These are phyloP conservation scores for Carcinoscorpius rotundicauda DNA, from an alignment of 1,140 invertebrate genomes.

Conservation along the genomic window DNA sequence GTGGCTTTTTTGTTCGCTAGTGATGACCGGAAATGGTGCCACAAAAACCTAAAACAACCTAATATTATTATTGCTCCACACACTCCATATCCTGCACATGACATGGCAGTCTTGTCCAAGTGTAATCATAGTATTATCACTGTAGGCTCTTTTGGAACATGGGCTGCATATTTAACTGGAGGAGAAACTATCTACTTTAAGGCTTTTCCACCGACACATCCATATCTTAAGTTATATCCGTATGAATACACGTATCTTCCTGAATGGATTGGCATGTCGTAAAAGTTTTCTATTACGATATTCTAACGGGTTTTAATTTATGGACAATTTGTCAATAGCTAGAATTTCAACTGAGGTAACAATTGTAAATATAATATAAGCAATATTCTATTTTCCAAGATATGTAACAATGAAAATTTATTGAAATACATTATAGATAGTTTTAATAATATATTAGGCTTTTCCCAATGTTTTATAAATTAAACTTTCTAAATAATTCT, in stretches of 20 bases:
- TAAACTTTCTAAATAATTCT: no score
- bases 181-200: conserved; percentile 30
- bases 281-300: no score
- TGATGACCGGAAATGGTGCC: conserved; percentile 49
- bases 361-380: no score
- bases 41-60: conserved; percentile 26
- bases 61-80: conserved; percentile 18
- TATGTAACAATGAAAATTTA: no score
- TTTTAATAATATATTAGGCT: no score
- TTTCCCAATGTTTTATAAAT: no score
- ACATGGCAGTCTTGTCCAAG: conserved; percentile 29
- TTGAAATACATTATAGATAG: no score
- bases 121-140: conserved; percentile 32
- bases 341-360: no score
- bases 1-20: conserved; percentile 46
- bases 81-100: conserved; percentile 22
- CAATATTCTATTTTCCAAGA: no score
- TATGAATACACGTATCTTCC: conserved; percentile 16
- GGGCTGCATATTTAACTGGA: conserved; percentile 30
- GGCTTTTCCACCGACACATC: conserved; percentile 8
- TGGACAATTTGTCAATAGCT: no score
- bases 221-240: no score
- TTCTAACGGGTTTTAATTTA: no score
- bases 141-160: conserved; percentile 33
- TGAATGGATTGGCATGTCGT: conserved; percentile 15